Conservation (phyloP, 2,797 vertebrate genomes). For the Sarcoramphus papa region DNA sequence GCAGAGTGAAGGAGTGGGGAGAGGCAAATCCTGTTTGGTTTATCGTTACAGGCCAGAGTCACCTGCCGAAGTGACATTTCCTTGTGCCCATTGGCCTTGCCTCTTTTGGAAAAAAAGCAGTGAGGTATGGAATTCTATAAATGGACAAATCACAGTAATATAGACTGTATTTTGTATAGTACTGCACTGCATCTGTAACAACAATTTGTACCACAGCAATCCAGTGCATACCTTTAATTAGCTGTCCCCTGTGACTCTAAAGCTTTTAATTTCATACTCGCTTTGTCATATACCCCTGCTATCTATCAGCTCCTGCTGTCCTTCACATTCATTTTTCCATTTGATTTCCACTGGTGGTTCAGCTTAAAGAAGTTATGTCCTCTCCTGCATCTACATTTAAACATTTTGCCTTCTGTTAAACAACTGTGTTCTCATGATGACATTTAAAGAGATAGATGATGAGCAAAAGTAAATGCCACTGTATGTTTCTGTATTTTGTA, state of each 20-base stretch:
- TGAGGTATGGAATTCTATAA: background rate
- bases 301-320: background rate
- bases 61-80: background rate
- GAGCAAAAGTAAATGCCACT: background rate
- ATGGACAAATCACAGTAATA: background rate
- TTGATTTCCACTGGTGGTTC: background rate
- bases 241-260: background rate
- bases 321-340: background rate
- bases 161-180: background rate
- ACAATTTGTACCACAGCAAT: background rate
- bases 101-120: background rate
- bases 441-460: background rate
- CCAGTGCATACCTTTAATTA: background rate
- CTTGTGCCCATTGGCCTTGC: background rate
- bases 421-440: background rate
- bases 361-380: background rate
- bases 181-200: background rate
- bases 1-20: background rate
- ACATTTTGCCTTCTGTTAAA: slow-evolving; percentile 30
- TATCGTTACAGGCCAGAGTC: background rate
- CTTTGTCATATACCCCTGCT: background rate
- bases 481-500: background rate
- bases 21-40: background rate
- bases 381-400: background rate
- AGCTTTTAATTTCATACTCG: background rate